Evolutionary conservation across 2,888 invertebrate species (phyloP), one percentile per base, ranked within the genome.

Genomic region (Agrotis exclamationis): DNA sequence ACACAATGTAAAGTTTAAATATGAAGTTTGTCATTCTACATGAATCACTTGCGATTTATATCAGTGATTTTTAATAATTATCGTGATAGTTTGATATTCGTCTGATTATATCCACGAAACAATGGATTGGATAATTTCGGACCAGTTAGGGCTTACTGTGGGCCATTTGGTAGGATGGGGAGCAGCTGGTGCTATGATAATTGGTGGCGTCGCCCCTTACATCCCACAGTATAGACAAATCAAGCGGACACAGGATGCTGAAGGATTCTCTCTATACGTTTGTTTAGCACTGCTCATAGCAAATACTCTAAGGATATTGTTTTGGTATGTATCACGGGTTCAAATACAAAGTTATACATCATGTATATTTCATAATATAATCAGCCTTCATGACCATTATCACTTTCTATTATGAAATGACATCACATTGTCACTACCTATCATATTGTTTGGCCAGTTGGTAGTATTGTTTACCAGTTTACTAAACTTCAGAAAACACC

Each of bases 211-310:
- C 53, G 97, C 99, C 78, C 99, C 99, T 39, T 99, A 99, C 90
- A 98, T 99, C 86, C 99, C 99, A 50, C 99, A 99, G 91, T 99
- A 99, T 91, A 97, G 97, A 85, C 99, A 99, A 95, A 99, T 99
- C 76, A 98, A 97, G 91, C 97, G 97, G 86, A 98, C 98, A 48
- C 98, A 98, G 93, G 99, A 99, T 96, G 98, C 99, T 20, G 99
- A 99, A 87, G 99, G 99, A 16, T 99, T 99, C 95, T 99, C 99
- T 0, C 96, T 99, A 59, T 98, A 99, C 93, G 99, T 99, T 65
- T 99, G 99, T 93, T 97, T 99, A 85, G 98, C 99, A 33, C 97
- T 99, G 68, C 97, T 99, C 62, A 97, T 99, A 90, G 99, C 99
- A 76, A 99, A 99, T 93, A 99, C 99, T 68, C 97, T 99, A 80